These are phyloP conservation scores for Nematopogon swammerdamellus DNA, from an alignment of 2,888 invertebrate genomes.

Conservation along the genomic window DNA sequence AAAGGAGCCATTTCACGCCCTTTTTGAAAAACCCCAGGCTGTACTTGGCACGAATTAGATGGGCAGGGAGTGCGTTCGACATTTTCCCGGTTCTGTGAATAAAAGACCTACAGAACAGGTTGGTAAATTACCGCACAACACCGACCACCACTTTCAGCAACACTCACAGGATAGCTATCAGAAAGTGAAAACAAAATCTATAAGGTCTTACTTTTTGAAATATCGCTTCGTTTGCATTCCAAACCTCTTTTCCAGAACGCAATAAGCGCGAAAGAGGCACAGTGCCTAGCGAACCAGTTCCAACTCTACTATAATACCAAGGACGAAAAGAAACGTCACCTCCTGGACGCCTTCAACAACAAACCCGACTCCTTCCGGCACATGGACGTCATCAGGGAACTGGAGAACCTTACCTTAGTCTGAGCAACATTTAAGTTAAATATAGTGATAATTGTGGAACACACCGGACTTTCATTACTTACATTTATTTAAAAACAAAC, in stretches of 20 bases:
- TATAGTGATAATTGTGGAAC: not conserved
- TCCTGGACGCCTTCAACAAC: slow-evolving; percentile 68
- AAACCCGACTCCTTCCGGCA: slow-evolving; percentile 76
- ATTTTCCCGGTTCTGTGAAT: slow-evolving; percentile 1
- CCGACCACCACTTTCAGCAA: no score
- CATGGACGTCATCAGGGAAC: slow-evolving; percentile 73
- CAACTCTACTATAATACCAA: slow-evolving; percentile 78
- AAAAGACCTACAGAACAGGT: no score
- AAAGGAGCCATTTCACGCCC: no score
- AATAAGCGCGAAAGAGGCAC: slow-evolving; percentile 73
- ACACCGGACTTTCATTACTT: not conserved
- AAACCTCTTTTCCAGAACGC: slow-evolving; percentile 59
- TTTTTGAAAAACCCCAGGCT: not conserved
- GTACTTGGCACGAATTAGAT: not conserved
- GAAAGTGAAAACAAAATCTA: no score
- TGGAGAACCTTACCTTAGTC: slow-evolving; percentile 60
- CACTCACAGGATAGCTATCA: no score
- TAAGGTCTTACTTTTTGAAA: no score
- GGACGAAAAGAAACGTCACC: slow-evolving; percentile 55
- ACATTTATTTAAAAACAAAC: no score
- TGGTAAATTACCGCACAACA: no score
- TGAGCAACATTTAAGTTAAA: not conserved
- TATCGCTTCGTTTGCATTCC: no score
- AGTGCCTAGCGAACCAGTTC: slow-evolving; percentile 80
- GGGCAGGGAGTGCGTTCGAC: not conserved